Evolutionary conservation across 2,113 vertebrate species (phyloP).

Genomic region (Pelecanoides urinatrix): DNA sequence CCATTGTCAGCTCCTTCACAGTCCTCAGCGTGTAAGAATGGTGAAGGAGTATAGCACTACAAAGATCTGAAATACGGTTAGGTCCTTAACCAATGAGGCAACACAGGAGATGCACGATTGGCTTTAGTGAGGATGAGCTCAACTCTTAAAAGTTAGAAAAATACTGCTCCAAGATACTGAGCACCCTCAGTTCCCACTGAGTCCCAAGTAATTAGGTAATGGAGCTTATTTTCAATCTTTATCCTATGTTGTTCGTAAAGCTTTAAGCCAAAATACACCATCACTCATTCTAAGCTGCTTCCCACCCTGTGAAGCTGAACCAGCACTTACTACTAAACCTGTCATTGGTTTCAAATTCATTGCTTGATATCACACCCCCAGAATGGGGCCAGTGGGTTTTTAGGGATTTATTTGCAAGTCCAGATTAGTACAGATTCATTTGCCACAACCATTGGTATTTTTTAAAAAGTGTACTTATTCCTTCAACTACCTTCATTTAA

Average conservation of each 20-base stretch:
- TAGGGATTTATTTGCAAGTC: constrained; percentile 61
- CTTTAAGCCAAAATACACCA: constrained; percentile 59
- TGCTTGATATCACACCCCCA: constrained; percentile 52
- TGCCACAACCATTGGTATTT: constrained; percentile 38
- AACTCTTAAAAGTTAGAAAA: not conserved
- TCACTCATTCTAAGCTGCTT: constrained; percentile 51
- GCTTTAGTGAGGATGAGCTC: not conserved
- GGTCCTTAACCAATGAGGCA: not conserved
- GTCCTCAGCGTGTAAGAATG: not conserved
- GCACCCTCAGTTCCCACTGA: not conserved
- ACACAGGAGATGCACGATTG: not conserved
- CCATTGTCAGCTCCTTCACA: not conserved
- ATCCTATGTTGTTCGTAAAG: constrained; percentile 31
- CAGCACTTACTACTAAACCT: constrained; percentile 45
- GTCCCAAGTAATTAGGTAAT: constrained; percentile 52
- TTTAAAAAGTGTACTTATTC: constrained; percentile 23
- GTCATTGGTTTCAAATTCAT: constrained; percentile 54
- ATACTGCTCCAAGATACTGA: not conserved
- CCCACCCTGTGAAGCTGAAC: constrained; percentile 52
- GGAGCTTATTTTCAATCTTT: constrained; percentile 55
- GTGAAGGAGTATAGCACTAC: not conserved
- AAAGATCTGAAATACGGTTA: not conserved
- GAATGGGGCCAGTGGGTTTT: constrained; percentile 52
- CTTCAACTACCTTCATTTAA: constrained; percentile 59
- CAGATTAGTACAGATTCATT: constrained; percentile 56